Conservation (phyloP, 53 echinoderm and acorn worm genomes). For the Echinometra lucunter region DNA sequence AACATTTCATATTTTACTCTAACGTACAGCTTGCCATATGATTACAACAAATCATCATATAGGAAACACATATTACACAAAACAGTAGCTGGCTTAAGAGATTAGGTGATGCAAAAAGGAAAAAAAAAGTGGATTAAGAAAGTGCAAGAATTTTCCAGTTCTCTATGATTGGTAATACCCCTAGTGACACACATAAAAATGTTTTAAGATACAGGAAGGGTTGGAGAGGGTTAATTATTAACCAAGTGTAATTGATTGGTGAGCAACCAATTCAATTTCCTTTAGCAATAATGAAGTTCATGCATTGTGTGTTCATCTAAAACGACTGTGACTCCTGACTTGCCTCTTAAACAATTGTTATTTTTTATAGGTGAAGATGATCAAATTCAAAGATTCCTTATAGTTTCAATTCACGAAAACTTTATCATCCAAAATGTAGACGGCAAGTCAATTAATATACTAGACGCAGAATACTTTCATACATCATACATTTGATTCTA, state of each 20-base stretch:
- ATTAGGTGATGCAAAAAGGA: background rate
- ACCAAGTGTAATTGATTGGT: background rate
- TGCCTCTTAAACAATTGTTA: background rate
- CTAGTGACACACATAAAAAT: background rate
- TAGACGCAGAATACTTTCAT: no score
- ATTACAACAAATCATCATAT: no score
- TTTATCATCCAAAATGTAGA: background rate
- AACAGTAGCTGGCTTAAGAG: background rate
- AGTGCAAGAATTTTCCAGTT: background rate
- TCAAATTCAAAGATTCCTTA: background rate
- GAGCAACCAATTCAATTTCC: conserved; percentile 5
- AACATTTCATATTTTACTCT: no score
- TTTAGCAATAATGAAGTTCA: background rate
- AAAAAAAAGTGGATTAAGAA: background rate
- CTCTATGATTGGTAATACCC: background rate
- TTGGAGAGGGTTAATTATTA: background rate
- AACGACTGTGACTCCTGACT: background rate
- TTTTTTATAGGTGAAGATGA: background rate
- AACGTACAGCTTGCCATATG: background rate
- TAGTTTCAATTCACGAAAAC: background rate
- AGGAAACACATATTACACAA: background rate
- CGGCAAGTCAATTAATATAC: no score
- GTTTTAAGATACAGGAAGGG: background rate
- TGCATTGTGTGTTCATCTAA: background rate
- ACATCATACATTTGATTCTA: no score